phyloP scores from a whole-genome alignment of 2,113 vertebrate genomes.

The Potamarius usumacintae region DNA sequence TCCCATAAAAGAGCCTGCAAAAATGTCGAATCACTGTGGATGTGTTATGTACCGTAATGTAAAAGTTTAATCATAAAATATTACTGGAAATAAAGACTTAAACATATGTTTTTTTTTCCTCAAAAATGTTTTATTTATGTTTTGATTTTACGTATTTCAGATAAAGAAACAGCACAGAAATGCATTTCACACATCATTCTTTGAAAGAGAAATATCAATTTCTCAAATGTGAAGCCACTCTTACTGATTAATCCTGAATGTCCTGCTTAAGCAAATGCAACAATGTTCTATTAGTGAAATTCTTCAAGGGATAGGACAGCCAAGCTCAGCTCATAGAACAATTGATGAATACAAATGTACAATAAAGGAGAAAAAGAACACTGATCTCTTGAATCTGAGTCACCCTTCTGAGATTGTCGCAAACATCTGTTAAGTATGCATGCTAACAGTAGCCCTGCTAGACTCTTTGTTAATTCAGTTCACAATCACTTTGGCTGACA shows the following conservation, averaged over 20 bases:
- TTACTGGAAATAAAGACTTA: neutral
- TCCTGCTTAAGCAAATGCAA: constrained; percentile 56
- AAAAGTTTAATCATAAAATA: neutral
- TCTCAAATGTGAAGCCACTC: neutral
- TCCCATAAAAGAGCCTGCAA: neutral
- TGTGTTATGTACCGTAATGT: neutral
- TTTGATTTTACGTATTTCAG: neutral
- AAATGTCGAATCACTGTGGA: neutral
- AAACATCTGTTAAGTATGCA: constrained; percentile 53
- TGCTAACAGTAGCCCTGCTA: constrained; percentile 40
- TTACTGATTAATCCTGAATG: neutral
- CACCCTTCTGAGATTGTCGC: constrained; percentile 55
- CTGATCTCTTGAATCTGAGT: constrained; percentile 41
- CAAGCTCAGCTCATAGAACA: constrained; percentile 43
- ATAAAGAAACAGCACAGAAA: neutral
- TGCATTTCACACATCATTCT: neutral
- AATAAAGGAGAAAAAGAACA: constrained; percentile 49
- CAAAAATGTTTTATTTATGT: neutral
- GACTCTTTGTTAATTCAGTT: constrained; percentile 33
- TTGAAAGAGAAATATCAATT: neutral
- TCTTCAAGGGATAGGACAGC: constrained; percentile 18
- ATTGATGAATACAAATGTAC: constrained; percentile 39
- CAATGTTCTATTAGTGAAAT: constrained; percentile 41
- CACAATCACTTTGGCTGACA: constrained; percentile 2
- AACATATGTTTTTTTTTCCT: neutral